Evolutionary conservation across 1,140 invertebrate species (phyloP).

Genomic region (Lysiphlebus fabarum): DNA sequence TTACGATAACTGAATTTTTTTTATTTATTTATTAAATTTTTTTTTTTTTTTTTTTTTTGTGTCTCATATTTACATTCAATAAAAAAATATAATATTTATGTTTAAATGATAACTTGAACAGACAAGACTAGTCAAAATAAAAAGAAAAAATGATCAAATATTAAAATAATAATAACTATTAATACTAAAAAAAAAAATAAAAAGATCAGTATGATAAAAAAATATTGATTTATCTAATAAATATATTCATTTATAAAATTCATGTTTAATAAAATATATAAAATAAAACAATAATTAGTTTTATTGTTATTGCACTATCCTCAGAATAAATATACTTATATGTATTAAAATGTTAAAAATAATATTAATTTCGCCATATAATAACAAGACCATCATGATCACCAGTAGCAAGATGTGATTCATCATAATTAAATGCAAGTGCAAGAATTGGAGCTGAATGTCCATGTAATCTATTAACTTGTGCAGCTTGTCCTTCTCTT

Average conservation of each 20-base stretch:
- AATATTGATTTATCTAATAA: conserved; percentile 25
- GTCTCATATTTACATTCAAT: no score
- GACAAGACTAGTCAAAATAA: no score
- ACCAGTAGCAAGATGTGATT: conserved; percentile 80
- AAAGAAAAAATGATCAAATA: no score
- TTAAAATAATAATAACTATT: no score
- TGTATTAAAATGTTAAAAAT: neutral
- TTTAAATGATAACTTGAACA: no score
- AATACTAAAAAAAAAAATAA: no score
- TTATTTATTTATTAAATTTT: no score
- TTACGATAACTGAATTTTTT: no score
- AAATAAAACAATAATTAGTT: conserved; percentile 11
- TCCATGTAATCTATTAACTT: conserved; percentile 80
- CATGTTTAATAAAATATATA: neutral
- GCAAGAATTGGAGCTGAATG: conserved; percentile 79
- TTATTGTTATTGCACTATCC: neutral
- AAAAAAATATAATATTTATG: no score
- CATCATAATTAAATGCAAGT: conserved; percentile 86
- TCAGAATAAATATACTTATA: neutral
- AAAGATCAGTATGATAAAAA: no score
- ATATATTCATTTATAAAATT: conserved; percentile 3
- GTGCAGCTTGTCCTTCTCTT: conserved; percentile 64
- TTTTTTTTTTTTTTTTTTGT: no score
- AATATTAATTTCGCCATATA: conserved; percentile 66
- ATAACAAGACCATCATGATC: conserved; percentile 83